Base-by-base conservation (phyloP, 2,888 invertebrate genomes). In the Apamea sordens region DNA sequence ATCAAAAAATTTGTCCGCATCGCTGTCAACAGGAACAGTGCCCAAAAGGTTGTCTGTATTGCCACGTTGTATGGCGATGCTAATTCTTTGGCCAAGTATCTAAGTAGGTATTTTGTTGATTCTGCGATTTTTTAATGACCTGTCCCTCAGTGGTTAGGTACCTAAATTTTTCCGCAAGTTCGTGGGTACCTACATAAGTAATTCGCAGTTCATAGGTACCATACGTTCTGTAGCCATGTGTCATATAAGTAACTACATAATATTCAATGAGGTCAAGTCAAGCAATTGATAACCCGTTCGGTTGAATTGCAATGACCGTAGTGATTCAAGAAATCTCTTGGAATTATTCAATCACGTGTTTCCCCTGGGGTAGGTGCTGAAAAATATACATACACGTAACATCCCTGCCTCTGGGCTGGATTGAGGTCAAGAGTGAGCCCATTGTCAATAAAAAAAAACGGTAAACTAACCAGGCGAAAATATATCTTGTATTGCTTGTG, bases 271-370 rank as follows among this genome's bases (percentile, higher is more conserved):
- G 84, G 81, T 53, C 65, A 79, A 59, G 50, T 61, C 65, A 53
- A 70, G 32, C 6, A 61, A 44, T 50, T 53, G 65, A 65, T 24
- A 59, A 50, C 36, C 59, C 6, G 41, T 41, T 77, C 36, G 21
- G 32, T 56, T 63, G 28, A 63, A 53, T 36, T 64, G 15, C 5
- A 68, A 21, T 8, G 28, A 11, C 1, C 64, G 10, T 15, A 21
- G 56, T 81, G 69, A 84, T 59, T 84, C 81, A 80, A 47, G 28
- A 83, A 61, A 36, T 77, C 18, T 68, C 77, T 83, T 61, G 77
- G 67, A 80, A 83, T 28, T 67, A 53, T 28, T 50, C 8, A 50
- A 41, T 36, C 36, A 71, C 36, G 18, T 18, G 11, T 36, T 61
- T 36, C n/a, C 36, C 59, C 18, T 59, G 28, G n/a, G 59, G 59